phyloP scores from a whole-genome alignment of 2,113 vertebrate genomes.

The Salvelinus namaycush region DNA sequence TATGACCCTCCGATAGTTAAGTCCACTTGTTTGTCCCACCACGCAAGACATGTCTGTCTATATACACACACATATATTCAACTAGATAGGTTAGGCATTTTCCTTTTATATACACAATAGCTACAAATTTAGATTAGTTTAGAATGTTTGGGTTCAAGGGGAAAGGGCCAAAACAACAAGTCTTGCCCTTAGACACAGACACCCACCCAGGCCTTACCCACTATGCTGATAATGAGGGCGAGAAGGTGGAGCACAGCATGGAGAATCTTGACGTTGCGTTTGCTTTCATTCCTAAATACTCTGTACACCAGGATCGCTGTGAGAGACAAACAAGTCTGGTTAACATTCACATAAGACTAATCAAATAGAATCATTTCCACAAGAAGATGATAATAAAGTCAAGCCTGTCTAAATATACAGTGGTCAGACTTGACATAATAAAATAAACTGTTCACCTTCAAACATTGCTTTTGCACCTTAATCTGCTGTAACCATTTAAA shows the following conservation, averaged over 20 bases:
- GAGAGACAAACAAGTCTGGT: slow-evolving; percentile 1
- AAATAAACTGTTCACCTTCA: no score
- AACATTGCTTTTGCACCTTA: no score
- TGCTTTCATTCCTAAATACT: slow-evolving; percentile 85
- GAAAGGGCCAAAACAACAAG: slow-evolving; percentile 1
- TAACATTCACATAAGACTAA: background rate
- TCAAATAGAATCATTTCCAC: no score
- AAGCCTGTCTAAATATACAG: background rate
- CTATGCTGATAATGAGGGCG: slow-evolving; percentile 78
- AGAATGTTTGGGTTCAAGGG: background rate
- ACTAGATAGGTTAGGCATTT: no score
- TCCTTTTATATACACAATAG: no score
- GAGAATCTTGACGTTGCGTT: slow-evolving; percentile 81
- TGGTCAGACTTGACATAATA: background rate
- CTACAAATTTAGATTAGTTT: background rate
- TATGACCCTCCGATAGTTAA: no score
- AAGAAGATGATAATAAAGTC: no score
- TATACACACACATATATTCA: no score
- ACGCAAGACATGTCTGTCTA: no score
- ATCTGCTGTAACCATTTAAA: no score
- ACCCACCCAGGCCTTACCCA: slow-evolving; percentile 60
- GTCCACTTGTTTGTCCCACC: no score
- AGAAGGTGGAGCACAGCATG: slow-evolving; percentile 83
- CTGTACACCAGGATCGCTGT: slow-evolving; percentile 90
- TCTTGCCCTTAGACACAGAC: background rate